Percentiles rank a stretch among this genome's conserved stretches.
Evolutionary conservation across 2,888 invertebrate genomes (phyloP).

Genomic region (Heliconius cydno): DNA sequence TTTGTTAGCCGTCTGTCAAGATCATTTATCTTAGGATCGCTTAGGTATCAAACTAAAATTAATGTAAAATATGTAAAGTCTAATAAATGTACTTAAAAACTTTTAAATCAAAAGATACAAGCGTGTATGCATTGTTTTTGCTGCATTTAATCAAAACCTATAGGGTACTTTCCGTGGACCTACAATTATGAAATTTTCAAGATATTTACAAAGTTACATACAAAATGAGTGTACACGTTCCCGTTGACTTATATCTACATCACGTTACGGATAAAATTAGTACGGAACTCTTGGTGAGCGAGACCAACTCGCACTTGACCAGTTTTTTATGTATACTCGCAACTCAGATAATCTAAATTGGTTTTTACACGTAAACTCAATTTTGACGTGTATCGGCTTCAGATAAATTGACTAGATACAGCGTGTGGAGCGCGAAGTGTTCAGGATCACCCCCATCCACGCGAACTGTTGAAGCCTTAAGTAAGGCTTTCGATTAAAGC

Average conservation of each 20-base stretch:
- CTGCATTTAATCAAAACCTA: no score
- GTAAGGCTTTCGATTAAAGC: conserved; percentile 36
- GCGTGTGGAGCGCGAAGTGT: conserved; percentile 44
- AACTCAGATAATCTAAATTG: conserved; percentile 82
- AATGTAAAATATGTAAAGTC: background rate
- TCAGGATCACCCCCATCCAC: conserved; percentile 42
- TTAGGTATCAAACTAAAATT: no score
- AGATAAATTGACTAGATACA: conserved; percentile 79
- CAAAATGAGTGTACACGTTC: no score
- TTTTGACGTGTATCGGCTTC: conserved; percentile 78
- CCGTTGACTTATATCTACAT: background rate
- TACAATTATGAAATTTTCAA: no score
- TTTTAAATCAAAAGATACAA: background rate
- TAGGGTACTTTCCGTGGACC: no score
- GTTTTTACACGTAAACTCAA: conserved; percentile 80
- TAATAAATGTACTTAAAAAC: background rate
- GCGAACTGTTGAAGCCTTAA: conserved; percentile 29
- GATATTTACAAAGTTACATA: no score
- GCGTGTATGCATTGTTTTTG: background rate
- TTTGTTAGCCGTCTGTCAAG: background rate
- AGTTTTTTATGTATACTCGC: conserved; percentile 62
- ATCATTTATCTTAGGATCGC: background rate
- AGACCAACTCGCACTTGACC: background rate
- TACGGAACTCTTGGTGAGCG: background rate
- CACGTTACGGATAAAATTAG: background rate